phyloP scores from a whole-genome alignment of 2,797 vertebrate genomes.

The Cichlasoma orientale region DNA sequence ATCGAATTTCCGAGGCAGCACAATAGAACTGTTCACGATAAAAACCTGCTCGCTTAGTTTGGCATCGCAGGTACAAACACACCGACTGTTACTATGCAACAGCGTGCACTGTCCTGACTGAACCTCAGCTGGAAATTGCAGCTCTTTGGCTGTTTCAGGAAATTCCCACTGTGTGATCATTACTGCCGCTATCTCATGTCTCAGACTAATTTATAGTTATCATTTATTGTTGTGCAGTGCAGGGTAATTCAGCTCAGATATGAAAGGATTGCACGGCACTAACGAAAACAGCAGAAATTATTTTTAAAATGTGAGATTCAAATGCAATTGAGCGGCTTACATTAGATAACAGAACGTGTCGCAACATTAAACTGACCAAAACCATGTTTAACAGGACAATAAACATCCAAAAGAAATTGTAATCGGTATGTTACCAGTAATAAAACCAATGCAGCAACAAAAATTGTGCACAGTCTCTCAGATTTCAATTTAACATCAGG shows the following conservation, averaged over 20 bases:
- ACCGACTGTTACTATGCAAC: constrained; percentile 32
- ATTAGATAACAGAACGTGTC: not conserved
- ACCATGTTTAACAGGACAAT: accelerated
- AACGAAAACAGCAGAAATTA: not conserved
- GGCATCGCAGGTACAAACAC: not conserved
- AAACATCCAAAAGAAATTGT: accelerated
- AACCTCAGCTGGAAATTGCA: not conserved
- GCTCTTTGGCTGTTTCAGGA: not conserved
- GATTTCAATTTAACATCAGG: not conserved
- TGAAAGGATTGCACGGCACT: not conserved
- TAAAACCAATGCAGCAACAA: not conserved
- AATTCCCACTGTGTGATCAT: not conserved
- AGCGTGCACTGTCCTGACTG: not conserved
- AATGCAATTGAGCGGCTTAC: not conserved
- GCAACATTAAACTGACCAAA: not conserved
- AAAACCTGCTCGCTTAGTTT: not conserved
- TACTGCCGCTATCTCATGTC: not conserved
- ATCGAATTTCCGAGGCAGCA: not conserved
- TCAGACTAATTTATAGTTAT: not conserved
- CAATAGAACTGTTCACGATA: not conserved
- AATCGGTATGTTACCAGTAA: not conserved
- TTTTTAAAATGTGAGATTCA: not conserved
- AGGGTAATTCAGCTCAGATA: not conserved
- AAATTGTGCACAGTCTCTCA: too few species aligned
- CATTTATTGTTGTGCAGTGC: not conserved